A percentile compares a stretch with the other conserved stretches of the same genome.
Conservation (phyloP, 2,113 vertebrate species). For the Sphaerodactylus townsendi region DNA sequence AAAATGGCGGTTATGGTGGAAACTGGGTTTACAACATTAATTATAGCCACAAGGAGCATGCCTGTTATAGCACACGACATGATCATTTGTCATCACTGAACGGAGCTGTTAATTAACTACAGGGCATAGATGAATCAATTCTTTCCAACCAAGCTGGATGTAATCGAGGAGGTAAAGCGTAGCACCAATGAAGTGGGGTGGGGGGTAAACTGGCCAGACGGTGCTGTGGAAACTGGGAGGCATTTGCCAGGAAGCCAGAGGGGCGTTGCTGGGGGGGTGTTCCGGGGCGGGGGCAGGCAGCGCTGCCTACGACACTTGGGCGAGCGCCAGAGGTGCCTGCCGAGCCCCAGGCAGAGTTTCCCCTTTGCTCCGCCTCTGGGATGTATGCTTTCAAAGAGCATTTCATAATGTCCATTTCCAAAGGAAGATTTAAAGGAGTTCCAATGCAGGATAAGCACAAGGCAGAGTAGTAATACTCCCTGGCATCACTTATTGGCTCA, state of each 20-base stretch:
- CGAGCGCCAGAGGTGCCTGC: too few species aligned
- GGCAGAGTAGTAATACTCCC: slow-evolving; percentile 29
- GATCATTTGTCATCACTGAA: slow-evolving; percentile 61
- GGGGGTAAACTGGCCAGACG: too few species aligned
- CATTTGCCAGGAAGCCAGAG: too few species aligned
- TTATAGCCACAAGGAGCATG: slow-evolving; percentile 53
- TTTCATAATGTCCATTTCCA: background rate
- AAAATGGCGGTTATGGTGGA: slow-evolving; percentile 57
- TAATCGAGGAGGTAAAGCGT: too few species aligned
- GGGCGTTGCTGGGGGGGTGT: too few species aligned
- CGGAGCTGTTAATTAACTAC: slow-evolving; percentile 63
- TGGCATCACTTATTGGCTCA: slow-evolving; percentile 22
- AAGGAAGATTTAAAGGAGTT: background rate
- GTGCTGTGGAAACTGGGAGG: too few species aligned
- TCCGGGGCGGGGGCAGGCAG: too few species aligned
- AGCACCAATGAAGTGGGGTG: too few species aligned
- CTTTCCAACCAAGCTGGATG: slow-evolving; percentile 41
- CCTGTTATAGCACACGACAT: slow-evolving; percentile 50
- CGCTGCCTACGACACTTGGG: too few species aligned
- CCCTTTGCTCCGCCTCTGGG: too few species aligned
- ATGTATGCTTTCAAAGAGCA: background rate
- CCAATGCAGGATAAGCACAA: slow-evolving; percentile 34
- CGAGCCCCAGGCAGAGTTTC: too few species aligned
- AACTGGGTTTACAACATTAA: slow-evolving; percentile 61
- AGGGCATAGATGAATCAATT: slow-evolving; percentile 34